Conservation (phyloP, 2,797 vertebrate genomes). For the Amblyraja radiata region DNA sequence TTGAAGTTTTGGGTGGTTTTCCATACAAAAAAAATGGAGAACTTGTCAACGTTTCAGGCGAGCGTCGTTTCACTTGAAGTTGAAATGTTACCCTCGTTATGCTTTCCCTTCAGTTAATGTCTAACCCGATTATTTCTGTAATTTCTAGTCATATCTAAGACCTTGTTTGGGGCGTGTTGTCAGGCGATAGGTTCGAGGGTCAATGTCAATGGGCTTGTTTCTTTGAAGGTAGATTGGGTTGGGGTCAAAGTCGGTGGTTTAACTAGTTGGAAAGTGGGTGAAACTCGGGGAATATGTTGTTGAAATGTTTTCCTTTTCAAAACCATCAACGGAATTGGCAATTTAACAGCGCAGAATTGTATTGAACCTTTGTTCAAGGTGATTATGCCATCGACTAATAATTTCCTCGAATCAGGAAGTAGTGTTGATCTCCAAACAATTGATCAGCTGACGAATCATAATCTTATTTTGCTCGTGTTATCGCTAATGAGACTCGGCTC, state of each 20-base stretch:
- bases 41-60: too few relatives aligned
- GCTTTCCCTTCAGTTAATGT: too few relatives aligned
- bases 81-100: too few relatives aligned
- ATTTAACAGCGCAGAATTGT: background rate
- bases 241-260: background rate
- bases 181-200: background rate
- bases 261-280: background rate
- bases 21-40: too few relatives aligned
- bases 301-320: background rate
- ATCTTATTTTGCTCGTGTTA: too few relatives aligned
- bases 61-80: too few relatives aligned
- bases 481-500: too few relatives aligned
- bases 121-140: too few relatives aligned
- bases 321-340: background rate
- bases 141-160: too few relatives aligned
- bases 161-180: background rate
- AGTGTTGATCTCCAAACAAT: background rate
- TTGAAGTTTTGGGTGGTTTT: background rate
- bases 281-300: too few relatives aligned
- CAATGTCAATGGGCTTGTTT: background rate
- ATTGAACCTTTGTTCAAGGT: background rate
- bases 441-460: too few relatives aligned
- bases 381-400: background rate
- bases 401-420: background rate
- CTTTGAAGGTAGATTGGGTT: too few relatives aligned